phyloP scores from a whole-genome alignment of 2,888 invertebrate genomes.

The Oscheius sp. region DNA sequence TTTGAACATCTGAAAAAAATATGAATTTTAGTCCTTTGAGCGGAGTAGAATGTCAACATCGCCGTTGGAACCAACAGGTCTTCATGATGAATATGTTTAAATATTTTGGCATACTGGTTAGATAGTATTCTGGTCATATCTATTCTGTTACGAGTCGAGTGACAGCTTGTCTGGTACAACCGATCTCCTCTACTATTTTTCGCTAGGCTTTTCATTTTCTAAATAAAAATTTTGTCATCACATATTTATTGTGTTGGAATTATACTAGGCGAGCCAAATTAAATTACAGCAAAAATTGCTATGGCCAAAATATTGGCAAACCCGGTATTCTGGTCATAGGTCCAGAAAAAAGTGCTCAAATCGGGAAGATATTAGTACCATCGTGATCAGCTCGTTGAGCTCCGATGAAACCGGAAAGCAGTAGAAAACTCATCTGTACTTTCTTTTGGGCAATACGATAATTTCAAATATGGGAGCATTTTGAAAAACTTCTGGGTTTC shows the following conservation, averaged over 20 bases:
- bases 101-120: background rate
- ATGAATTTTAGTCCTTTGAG: conserved; percentile 26
- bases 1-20: background rate
- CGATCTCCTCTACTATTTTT: background rate
- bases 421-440: no score
- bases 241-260: background rate
- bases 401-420: no score
- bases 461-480: no score
- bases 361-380: no score
- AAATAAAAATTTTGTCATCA: conserved; percentile 6
- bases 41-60: conserved; percentile 26
- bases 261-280: no score
- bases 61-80: conserved; percentile 8
- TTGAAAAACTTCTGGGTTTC: no score
- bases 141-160: conserved; percentile 24
- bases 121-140: conserved; percentile 26
- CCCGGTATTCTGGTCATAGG: no score
- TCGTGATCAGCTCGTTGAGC: no score
- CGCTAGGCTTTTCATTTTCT: background rate
- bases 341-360: no score
- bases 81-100: conserved; percentile 25
- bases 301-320: no score
- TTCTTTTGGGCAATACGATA: no score
- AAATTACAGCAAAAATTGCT: no score
- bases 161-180: background rate